A percentile compares a stretch with the other conserved stretches of the same genome.
These are phyloP conservation scores for Mastomys natalensis DNA, from an alignment of 2,113 vertebrate genomes.

Conservation along the genomic window DNA sequence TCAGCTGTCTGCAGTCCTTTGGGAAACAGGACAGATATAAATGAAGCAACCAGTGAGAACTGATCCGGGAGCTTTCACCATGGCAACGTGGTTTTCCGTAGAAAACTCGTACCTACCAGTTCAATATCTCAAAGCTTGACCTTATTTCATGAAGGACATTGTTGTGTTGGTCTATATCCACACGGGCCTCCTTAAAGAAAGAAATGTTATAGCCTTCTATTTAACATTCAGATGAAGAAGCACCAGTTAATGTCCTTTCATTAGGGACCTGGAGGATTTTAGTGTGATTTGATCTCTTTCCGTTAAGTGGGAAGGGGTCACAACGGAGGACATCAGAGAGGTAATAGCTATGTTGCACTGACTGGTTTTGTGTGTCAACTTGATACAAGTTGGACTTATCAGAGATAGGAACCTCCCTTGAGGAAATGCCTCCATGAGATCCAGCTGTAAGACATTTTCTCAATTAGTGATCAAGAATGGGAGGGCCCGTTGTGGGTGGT, in stretches of 20 bases:
- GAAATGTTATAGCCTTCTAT: not conserved
- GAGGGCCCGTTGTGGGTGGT: too few relatives aligned
- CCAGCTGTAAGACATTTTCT: too few relatives aligned
- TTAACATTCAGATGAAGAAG: not conserved
- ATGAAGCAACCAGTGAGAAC: conserved; percentile 36
- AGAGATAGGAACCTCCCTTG: too few relatives aligned
- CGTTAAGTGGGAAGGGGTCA: not conserved
- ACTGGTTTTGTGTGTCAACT: too few relatives aligned
- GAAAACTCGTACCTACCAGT: not conserved
- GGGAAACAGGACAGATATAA: not conserved
- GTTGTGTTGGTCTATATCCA: not conserved
- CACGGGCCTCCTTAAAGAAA: not conserved
- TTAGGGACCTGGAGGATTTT: not conserved
- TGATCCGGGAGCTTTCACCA: not conserved
- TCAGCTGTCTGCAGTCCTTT: conserved; percentile 16
- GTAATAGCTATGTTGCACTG: not conserved
- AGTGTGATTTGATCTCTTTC: not conserved
- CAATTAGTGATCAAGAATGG: too few relatives aligned
- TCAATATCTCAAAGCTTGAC: not conserved
- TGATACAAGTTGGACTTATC: too few relatives aligned
- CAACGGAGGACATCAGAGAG: not conserved
- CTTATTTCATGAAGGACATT: not conserved
- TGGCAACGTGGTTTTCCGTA: conserved; percentile 37
- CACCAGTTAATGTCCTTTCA: not conserved
- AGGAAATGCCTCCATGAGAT: too few relatives aligned